These are phyloP conservation scores for Lepidiolamprologus cunningtoni DNA, from an alignment of 2,113 vertebrate species.

Conservation along the genomic window DNA sequence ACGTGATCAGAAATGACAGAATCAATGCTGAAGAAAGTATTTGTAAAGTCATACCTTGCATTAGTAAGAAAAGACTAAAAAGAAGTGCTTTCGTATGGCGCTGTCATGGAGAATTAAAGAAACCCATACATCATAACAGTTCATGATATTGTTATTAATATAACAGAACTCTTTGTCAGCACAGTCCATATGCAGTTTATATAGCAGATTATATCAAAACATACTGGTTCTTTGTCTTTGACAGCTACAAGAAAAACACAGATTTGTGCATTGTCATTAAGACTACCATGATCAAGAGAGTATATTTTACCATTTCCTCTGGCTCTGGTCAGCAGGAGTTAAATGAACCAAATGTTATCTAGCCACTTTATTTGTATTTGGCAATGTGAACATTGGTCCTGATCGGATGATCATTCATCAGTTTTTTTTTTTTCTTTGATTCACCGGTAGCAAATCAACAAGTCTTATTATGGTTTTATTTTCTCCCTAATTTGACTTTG, in stretches of 20 bases:
- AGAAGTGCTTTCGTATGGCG: constrained; percentile 9
- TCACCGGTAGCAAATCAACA: neutral
- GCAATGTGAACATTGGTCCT: constrained; percentile 20
- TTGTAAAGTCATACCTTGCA: constrained; percentile 47
- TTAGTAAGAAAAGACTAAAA: constrained; percentile 33
- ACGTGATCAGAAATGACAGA: neutral
- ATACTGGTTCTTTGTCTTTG: neutral
- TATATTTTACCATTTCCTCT: constrained; percentile 31
- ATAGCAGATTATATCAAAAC: neutral
- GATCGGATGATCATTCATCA: neutral
- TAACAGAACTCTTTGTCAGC: neutral
- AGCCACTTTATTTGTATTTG: constrained; percentile 43
- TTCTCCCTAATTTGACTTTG: neutral
- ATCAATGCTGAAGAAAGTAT: neutral
- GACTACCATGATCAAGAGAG: neutral
- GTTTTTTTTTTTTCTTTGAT: neutral
- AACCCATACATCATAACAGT: neutral
- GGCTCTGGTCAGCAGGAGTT: constrained; percentile 19
- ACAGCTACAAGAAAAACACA: neutral
- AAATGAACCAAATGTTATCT: constrained; percentile 29
- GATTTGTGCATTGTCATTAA: neutral
- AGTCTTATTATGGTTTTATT: neutral
- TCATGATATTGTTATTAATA: neutral
- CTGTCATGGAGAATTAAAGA: constrained; percentile 10
- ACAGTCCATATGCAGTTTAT: neutral